phyloP scores from a whole-genome alignment of 1,140 invertebrate species.

The Drosophila seguyi region DNA sequence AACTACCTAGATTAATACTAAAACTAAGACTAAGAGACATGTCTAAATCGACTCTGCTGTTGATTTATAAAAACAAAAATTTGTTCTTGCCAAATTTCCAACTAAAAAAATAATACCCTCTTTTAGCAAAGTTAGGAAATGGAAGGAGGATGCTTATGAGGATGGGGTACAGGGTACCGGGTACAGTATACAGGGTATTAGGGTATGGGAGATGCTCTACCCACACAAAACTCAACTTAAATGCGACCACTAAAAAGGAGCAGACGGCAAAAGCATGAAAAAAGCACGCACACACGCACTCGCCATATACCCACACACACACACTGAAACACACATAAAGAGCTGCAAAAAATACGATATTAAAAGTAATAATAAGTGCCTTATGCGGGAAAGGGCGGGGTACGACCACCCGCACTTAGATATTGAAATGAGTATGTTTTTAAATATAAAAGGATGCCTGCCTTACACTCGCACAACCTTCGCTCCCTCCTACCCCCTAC shows the following conservation, averaged over 20 bases:
- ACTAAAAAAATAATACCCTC: background rate
- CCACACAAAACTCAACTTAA: slow-evolving; percentile 54
- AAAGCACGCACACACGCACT: slow-evolving; percentile 45
- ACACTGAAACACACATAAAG: slow-evolving; percentile 15
- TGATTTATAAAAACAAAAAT: background rate
- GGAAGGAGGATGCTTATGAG: background rate
- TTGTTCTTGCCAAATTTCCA: background rate
- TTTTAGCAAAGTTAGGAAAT: too few species aligned
- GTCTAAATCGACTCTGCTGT: background rate
- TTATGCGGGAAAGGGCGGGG: slow-evolving; percentile 20
- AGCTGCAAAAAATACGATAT: slow-evolving; percentile 59
- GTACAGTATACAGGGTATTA: background rate
- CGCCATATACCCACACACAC: slow-evolving; percentile 22
- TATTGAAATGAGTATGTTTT: slow-evolving; percentile 81
- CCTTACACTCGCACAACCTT: slow-evolving; percentile 26
- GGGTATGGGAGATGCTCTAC: background rate
- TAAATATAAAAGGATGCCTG: slow-evolving; percentile 81
- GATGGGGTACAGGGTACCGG: background rate
- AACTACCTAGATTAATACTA: too few species aligned
- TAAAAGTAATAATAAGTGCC: slow-evolving; percentile 85
- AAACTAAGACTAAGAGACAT: too few species aligned
- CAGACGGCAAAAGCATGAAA: slow-evolving; percentile 55
- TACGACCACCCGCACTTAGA: slow-evolving; percentile 65
- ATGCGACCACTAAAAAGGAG: slow-evolving; percentile 59
- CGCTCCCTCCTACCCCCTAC: too few species aligned